These are phyloP conservation scores for Pseudomugil tenellus DNA, from an alignment of 2,797 vertebrate genomes.

Conservation along the genomic window DNA sequence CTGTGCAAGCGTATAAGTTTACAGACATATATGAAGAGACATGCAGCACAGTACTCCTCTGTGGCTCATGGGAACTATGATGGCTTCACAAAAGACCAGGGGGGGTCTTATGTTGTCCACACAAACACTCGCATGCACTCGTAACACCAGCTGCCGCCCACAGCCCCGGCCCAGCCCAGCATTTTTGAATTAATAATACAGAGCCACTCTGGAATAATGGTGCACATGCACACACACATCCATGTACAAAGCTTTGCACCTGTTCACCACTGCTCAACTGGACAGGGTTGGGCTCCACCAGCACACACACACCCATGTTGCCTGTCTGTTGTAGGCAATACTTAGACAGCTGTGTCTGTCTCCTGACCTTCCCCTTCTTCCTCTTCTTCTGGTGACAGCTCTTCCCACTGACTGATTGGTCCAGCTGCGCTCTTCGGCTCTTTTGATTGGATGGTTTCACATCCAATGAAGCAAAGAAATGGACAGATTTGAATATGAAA, in stretches of 20 bases:
- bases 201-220: slow-evolving; percentile 82
- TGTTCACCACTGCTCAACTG: slow-evolving; percentile 79
- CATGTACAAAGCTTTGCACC: slow-evolving; percentile 74
- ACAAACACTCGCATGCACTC: slow-evolving; percentile 54
- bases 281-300: slow-evolving; percentile 54
- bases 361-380: slow-evolving; percentile 56
- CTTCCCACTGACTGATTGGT: slow-evolving; percentile 65
- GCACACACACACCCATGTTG: slow-evolving; percentile 27
- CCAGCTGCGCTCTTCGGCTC: slow-evolving; percentile 43
- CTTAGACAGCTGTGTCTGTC: slow-evolving; percentile 76
- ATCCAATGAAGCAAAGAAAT: slow-evolving; percentile 36
- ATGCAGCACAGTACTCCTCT: slow-evolving; percentile 52
- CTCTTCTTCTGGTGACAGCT: slow-evolving; percentile 59
- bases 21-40: slow-evolving; percentile 48
- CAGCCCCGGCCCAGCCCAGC: slow-evolving; percentile 67
- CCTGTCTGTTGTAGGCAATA: slow-evolving; percentile 63
- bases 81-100: slow-evolving; percentile 66
- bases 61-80: slow-evolving; percentile 41
- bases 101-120: slow-evolving; percentile 59
- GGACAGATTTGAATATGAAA: slow-evolving; percentile 64
- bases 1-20: slow-evolving; percentile 47
- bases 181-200: slow-evolving; percentile 87
- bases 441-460: slow-evolving; percentile 54
- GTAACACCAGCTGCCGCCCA: slow-evolving; percentile 75
- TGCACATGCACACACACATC: slow-evolving; percentile 52